phyloP scores from a whole-genome alignment of 2,888 invertebrate species.

The Isoperla grammatica region DNA sequence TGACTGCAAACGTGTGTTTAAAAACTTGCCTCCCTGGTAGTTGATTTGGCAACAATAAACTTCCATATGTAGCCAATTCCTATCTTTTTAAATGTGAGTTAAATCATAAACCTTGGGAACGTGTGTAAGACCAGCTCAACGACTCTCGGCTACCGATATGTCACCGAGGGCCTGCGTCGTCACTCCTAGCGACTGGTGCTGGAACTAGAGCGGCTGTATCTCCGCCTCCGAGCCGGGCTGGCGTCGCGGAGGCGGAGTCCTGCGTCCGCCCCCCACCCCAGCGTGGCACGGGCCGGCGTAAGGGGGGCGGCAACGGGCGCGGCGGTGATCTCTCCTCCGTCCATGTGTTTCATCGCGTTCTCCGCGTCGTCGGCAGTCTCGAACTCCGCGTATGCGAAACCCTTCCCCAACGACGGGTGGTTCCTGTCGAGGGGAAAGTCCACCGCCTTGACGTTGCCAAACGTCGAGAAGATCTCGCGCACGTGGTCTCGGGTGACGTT shows the following conservation, averaged over 20 bases:
- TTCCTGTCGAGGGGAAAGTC: conserved; percentile 86
- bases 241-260: conserved; percentile 51
- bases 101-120: too few relatives aligned
- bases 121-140: too few relatives aligned
- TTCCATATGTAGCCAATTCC: too few relatives aligned
- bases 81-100: too few relatives aligned
- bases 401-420: conserved; percentile 83
- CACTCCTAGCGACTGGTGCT: conserved; percentile 27
- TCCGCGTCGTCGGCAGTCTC: conserved; percentile 92
- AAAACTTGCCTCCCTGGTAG: too few relatives aligned
- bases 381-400: conserved; percentile 94
- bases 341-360: conserved; percentile 99
- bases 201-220: conserved; percentile 67
- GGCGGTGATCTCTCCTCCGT: conserved; percentile 61
- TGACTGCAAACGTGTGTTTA: too few relatives aligned
- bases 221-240: conserved; percentile 56
- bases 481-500: conserved; percentile 91
- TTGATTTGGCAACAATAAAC: too few relatives aligned
- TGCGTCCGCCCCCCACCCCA: not conserved
- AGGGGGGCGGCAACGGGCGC: too few relatives aligned
- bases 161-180: too few relatives aligned
- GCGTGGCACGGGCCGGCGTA: too few relatives aligned
- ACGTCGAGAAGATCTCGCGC: conserved; percentile 84
- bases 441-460: conserved; percentile 78
- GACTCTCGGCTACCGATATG: too few relatives aligned